Evolutionary conservation across 2,113 vertebrate genomes (phyloP).

Genomic region (Chlamydotis undulata): DNA sequence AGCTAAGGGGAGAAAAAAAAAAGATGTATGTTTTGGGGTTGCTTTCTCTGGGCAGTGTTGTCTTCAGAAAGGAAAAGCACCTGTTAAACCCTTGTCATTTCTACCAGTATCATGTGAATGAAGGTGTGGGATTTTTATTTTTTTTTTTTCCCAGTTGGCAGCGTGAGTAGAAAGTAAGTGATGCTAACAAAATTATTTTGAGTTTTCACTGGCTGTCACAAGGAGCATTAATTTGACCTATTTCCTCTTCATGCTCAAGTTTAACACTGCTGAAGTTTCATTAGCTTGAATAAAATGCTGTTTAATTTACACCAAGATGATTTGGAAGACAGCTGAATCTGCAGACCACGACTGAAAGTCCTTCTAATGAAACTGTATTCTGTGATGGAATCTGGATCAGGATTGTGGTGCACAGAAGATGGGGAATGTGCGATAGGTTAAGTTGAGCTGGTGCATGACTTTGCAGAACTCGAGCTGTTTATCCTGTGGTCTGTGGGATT

Average conservation of each 20-base stretch:
- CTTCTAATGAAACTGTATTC: not conserved
- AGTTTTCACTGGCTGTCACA: not conserved
- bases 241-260: not conserved
- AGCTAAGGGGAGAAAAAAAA: not conserved
- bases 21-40: not conserved
- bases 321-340: not conserved
- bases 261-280: not conserved
- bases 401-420: fast-evolving
- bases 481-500: not conserved
- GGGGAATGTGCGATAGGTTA: not conserved
- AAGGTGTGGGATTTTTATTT: not conserved
- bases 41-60: not conserved
- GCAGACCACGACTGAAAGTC: fast-evolving
- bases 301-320: not conserved
- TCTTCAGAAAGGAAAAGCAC: not conserved
- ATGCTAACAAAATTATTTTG: not conserved
- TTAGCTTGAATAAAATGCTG: not conserved
- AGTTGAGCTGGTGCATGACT: not conserved
- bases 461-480: not conserved
- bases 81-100: not conserved
- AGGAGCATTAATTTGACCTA: not conserved
- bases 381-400: not conserved
- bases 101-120: not conserved
- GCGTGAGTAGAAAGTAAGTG: not conserved
- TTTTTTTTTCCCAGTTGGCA: not conserved